Evolutionary conservation across 2,797 vertebrate genomes (phyloP).

Genomic region (Molossus alvarezi): DNA sequence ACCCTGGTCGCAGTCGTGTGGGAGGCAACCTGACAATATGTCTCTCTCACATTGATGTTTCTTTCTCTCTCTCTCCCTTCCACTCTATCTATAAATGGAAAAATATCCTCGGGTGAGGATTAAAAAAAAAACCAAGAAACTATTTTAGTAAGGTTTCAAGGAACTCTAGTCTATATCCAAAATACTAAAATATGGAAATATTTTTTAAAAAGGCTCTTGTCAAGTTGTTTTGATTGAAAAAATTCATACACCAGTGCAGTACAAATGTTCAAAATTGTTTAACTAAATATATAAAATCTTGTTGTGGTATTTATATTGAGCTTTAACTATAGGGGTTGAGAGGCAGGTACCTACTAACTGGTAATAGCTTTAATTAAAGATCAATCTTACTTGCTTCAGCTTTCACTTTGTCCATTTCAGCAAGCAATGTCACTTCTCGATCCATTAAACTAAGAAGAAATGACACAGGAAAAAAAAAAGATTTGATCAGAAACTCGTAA

Average conservation of each 20-base stretch:
- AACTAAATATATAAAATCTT: conserved; percentile 24
- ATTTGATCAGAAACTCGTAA: conserved; percentile 74
- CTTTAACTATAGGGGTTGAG: background rate
- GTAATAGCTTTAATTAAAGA: conserved; percentile 59
- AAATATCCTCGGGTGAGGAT: too few species aligned
- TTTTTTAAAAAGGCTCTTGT: conserved; percentile 38
- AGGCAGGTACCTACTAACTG: background rate
- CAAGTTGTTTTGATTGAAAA: conserved; percentile 38
- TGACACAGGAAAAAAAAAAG: conserved; percentile 64
- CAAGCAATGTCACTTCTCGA: conserved; percentile 96
- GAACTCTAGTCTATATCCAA: background rate
- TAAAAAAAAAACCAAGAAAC: background rate
- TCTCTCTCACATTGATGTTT: too few species aligned
- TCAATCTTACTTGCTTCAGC: conserved; percentile 96
- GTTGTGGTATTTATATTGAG: background rate
- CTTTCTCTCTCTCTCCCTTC: too few species aligned
- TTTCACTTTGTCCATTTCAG: conserved; percentile 99
- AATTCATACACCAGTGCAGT: background rate
- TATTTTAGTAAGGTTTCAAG: conserved; percentile 43
- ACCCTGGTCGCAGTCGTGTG: too few species aligned
- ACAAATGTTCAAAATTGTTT: conserved; percentile 3
- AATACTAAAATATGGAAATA: conserved; percentile 50
- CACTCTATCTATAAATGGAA: too few species aligned
- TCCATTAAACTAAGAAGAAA: conserved; percentile 95
- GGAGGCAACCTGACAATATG: too few species aligned